phyloP scores from a whole-genome alignment of 2,113 vertebrate genomes.

The Chaetura pelagica region DNA sequence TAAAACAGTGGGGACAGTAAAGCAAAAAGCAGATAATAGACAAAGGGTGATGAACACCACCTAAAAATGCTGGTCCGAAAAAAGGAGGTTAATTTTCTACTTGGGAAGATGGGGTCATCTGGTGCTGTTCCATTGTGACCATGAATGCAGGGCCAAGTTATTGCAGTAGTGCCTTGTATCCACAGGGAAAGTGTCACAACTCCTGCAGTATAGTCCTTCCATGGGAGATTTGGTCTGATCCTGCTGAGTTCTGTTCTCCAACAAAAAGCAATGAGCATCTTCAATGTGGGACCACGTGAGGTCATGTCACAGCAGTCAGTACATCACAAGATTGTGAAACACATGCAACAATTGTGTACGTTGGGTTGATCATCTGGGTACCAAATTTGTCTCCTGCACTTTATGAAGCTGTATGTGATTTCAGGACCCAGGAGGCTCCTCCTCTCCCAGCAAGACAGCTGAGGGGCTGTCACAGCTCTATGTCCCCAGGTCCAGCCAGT shows the following conservation, averaged over 20 bases:
- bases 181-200: rapidly evolving
- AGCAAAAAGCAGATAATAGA: background rate
- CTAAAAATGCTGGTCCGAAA: background rate
- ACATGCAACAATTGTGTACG: rapidly evolving
- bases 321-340: rapidly evolving
- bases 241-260: background rate
- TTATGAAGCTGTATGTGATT: background rate
- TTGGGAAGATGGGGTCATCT: background rate
- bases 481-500: background rate
- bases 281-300: rapidly evolving
- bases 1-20: background rate
- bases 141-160: background rate
- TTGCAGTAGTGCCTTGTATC: background rate
- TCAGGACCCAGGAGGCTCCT: background rate
- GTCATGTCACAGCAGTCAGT: background rate
- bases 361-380: background rate
- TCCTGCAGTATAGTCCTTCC: background rate
- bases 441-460: too few species aligned
- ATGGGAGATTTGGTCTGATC: background rate
- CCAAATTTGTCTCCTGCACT: background rate
- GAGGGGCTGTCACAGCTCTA: background rate
- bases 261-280: background rate
- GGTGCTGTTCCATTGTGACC: background rate
- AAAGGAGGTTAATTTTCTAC: background rate
- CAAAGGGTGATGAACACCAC: background rate